Conservation (phyloP, 1,140 invertebrate species). For the Atta colombica region DNA sequence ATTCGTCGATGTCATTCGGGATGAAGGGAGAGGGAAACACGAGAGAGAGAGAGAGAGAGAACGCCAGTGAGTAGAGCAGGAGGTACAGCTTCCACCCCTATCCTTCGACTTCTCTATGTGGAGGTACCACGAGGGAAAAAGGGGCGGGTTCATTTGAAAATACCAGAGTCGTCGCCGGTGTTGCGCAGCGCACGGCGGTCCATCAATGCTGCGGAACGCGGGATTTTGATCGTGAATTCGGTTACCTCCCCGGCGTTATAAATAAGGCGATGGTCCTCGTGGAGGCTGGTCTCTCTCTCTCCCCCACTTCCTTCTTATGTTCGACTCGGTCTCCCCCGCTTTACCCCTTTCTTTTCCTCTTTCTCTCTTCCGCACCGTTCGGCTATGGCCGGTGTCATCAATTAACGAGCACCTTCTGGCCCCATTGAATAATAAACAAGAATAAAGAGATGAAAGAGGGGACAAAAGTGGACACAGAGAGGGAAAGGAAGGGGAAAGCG, state of each 20-base stretch:
- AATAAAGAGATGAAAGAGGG: constrained; percentile 74
- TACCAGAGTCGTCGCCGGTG: constrained; percentile 75
- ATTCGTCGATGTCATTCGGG: constrained; percentile 64
- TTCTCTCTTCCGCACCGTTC: constrained; percentile 51
- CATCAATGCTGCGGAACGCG: constrained; percentile 84
- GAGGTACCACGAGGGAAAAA: constrained; percentile 66
- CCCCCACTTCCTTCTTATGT: neutral
- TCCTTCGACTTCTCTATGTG: constrained; percentile 29
- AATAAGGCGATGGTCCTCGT: constrained; percentile 80
- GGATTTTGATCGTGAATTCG: constrained; percentile 85
- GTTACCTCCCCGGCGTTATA: constrained; percentile 82
- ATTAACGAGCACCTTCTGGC: constrained; percentile 84
- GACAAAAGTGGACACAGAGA: constrained; percentile 55
- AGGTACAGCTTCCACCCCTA: constrained; percentile 41
- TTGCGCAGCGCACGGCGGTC: constrained; percentile 74
- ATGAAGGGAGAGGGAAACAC: neutral
- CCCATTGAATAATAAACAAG: constrained; percentile 86
- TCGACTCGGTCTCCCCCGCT: neutral
- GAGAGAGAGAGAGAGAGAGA: neutral
- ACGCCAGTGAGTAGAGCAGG: neutral
- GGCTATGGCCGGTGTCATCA: constrained; percentile 81
- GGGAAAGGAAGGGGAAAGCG: constrained; percentile 42
- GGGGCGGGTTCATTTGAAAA: constrained; percentile 75
- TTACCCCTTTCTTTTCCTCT: constrained; percentile 14
- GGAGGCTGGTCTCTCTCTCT: constrained; percentile 36